Evolutionary conservation across 1,140 invertebrate genomes (phyloP).

Genomic region (Microvelia longipes): DNA sequence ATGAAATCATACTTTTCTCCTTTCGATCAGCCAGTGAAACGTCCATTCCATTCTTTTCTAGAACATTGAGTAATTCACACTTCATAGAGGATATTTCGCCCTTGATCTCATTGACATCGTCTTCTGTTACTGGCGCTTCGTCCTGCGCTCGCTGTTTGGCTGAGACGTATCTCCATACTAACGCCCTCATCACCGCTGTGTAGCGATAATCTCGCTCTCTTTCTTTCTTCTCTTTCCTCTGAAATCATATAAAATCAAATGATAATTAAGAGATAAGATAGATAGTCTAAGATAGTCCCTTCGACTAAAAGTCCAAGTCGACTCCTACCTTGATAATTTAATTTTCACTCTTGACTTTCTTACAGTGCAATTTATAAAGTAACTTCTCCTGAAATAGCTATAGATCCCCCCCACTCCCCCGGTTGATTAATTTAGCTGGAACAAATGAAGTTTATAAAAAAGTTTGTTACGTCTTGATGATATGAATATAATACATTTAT

Average conservation of each 20-base stretch:
- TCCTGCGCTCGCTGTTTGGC: conserved; percentile 59
- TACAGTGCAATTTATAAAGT: too few species aligned
- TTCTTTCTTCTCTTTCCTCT: conserved; percentile 39
- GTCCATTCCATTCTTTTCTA: conserved; percentile 63
- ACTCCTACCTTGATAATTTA: too few species aligned
- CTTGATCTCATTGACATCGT: conserved; percentile 84
- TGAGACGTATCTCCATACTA: conserved; percentile 72
- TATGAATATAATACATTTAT: too few species aligned
- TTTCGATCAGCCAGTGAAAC: conserved; percentile 45
- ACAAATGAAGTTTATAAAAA: too few species aligned
- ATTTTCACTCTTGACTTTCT: too few species aligned
- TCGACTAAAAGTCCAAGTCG: too few species aligned
- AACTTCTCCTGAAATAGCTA: too few species aligned
- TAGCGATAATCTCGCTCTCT: conserved; percentile 45
- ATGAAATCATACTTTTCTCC: conserved; percentile 45
- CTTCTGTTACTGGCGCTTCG: conserved; percentile 66
- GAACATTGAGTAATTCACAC: conserved; percentile 70
- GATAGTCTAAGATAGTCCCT: too few species aligned
- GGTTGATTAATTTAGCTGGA: too few species aligned
- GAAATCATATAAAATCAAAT: conserved; percentile 3
- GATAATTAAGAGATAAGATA: too few species aligned
- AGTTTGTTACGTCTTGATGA: too few species aligned
- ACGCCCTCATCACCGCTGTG: conserved; percentile 58
- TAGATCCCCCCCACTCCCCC: too few species aligned
- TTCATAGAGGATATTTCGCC: conserved; percentile 66